phyloP scores from a whole-genome alignment of 2,888 invertebrate species.

The Cyrtodaria siliqua region DNA sequence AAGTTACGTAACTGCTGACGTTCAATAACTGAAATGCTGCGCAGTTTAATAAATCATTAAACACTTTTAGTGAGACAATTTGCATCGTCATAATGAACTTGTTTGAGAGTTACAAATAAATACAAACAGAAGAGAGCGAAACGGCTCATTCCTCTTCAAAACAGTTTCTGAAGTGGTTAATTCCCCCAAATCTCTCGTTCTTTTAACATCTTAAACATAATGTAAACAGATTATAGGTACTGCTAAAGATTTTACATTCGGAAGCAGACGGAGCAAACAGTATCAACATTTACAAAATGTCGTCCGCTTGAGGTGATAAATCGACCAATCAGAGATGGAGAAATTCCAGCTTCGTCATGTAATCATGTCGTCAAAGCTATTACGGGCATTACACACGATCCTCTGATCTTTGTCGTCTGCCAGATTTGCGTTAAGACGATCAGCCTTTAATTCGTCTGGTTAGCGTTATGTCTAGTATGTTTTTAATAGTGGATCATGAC shows the following conservation, averaged over 20 bases:
- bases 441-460: too few relatives aligned
- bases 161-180: conserved; percentile 30
- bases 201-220: conserved; percentile 53
- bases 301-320: conserved; percentile 62
- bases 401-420: conserved; percentile 21
- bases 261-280: conserved; percentile 59
- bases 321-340: conserved; percentile 47
- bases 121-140: too few relatives aligned
- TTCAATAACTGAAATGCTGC: too few relatives aligned
- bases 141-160: neutral
- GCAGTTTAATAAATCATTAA: too few relatives aligned
- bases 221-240: conserved; percentile 49
- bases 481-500: neutral
- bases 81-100: too few relatives aligned
- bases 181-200: conserved; percentile 40
- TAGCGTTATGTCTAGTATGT: neutral
- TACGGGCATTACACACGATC: conserved; percentile 22
- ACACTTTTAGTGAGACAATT: too few relatives aligned
- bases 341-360: conserved; percentile 49
- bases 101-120: too few relatives aligned
- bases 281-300: conserved; percentile 62
- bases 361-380: conserved; percentile 48
- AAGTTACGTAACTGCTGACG: too few relatives aligned
- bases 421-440: neutral
- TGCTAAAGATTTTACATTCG: conserved; percentile 42